Conservation (phyloP, 2,888 invertebrate species). For the Miltochrista miniata region DNA sequence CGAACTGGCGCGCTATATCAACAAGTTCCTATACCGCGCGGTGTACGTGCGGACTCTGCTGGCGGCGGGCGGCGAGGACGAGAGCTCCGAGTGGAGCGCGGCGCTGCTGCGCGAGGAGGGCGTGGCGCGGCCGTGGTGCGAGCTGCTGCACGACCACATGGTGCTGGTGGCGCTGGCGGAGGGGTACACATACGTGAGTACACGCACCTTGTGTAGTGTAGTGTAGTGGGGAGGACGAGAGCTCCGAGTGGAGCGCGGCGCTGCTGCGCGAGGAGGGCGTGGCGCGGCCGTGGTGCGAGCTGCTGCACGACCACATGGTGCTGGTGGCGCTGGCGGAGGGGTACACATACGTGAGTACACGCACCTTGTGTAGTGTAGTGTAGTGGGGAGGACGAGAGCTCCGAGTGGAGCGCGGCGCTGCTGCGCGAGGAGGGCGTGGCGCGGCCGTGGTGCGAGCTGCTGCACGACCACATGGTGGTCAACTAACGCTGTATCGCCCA, state of each 20-base stretch:
- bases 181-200: conserved; percentile 66
- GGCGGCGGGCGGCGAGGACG: conserved; percentile 15
- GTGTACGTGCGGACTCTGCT: conserved; percentile 44
- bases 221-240: too few species aligned
- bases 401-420: too few species aligned
- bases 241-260: too few species aligned
- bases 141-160: conserved; percentile 48
- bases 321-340: conserved; percentile 50
- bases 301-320: conserved; percentile 49
- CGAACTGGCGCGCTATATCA: conserved; percentile 37
- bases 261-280: too few species aligned
- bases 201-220: too few species aligned
- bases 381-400: too few species aligned
- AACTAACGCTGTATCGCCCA: too few species aligned
- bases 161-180: conserved; percentile 50
- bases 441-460: too few species aligned
- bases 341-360: conserved; percentile 65
- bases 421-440: too few species aligned
- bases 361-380: too few species aligned
- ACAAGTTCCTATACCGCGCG: conserved; percentile 45
- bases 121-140: too few species aligned
- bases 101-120: conserved; percentile 30
- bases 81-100: conserved; percentile 33
- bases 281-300: too few species aligned
- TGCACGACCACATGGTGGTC: conserved; percentile 50